These are phyloP conservation scores for Drosophila ironensis DNA, from an alignment of 1,140 invertebrate genomes.

Conservation along the genomic window DNA sequence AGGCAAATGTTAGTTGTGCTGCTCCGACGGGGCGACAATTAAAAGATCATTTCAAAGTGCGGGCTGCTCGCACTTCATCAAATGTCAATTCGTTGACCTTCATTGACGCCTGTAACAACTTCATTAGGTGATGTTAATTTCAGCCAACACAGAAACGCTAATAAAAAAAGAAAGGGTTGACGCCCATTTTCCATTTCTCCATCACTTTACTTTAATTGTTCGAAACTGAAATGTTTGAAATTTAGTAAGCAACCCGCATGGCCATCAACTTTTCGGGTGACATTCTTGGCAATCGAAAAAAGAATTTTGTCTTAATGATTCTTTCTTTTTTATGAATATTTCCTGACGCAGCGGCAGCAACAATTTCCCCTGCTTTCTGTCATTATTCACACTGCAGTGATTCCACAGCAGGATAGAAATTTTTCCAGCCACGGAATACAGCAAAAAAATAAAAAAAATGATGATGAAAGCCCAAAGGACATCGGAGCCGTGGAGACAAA, in stretches of 20 bases:
- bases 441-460: slow-evolving; percentile 10
- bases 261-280: slow-evolving; percentile 16
- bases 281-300: slow-evolving; percentile 12
- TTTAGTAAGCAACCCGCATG: slow-evolving; percentile 57
- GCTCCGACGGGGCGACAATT: slow-evolving; percentile 41
- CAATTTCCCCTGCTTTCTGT: slow-evolving; percentile 39
- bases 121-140: slow-evolving; percentile 55
- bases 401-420: slow-evolving; percentile 57
- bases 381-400: slow-evolving; percentile 77
- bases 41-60: slow-evolving; percentile 70
- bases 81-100: slow-evolving; percentile 77
- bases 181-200: slow-evolving; percentile 13
- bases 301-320: slow-evolving; percentile 45
- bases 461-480: slow-evolving; percentile 42
- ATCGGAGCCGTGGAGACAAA: slow-evolving; percentile 6
- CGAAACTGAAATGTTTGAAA: slow-evolving; percentile 10
- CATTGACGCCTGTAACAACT: slow-evolving; percentile 72
- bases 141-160: neutral
- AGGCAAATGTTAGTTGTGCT: slow-evolving; percentile 65
- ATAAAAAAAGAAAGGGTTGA: slow-evolving; percentile 48
- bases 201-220: slow-evolving; percentile 19
- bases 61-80: slow-evolving; percentile 67
- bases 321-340: slow-evolving; percentile 71
- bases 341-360: slow-evolving; percentile 54
- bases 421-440: slow-evolving; percentile 16